phyloP scores from a whole-genome alignment of 2,113 vertebrate species.

The Pedetes capensis region DNA sequence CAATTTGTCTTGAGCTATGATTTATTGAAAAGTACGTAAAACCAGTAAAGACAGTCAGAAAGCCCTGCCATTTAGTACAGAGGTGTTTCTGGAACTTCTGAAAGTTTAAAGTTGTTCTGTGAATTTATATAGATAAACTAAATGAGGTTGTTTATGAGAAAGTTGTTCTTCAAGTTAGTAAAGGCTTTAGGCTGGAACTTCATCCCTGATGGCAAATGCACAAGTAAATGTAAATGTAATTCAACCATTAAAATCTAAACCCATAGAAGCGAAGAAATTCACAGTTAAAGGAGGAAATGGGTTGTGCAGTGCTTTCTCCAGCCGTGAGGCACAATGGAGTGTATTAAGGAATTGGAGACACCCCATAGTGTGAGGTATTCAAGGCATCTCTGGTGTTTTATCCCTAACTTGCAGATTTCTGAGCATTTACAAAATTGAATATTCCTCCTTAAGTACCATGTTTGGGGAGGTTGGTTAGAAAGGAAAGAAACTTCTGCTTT shows the following conservation, averaged over 20 bases:
- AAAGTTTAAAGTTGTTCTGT: not conserved
- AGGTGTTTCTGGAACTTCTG: not conserved
- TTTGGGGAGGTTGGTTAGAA: not conserved
- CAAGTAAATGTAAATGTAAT: conserved; percentile 69
- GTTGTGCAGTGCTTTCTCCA: conserved; percentile 39
- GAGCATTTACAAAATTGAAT: conserved; percentile 49
- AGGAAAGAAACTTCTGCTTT: conserved; percentile 50
- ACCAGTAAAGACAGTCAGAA: not conserved
- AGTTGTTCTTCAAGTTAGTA: conserved; percentile 55
- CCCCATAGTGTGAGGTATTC: conserved; percentile 44
- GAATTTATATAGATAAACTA: conserved; percentile 42
- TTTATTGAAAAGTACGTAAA: conserved; percentile 1
- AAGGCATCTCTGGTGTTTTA: conserved; percentile 48
- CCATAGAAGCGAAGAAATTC: conserved; percentile 62
- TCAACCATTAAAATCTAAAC: conserved; percentile 76
- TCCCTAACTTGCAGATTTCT: conserved; percentile 53
- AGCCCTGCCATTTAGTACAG: not conserved
- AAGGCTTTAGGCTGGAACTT: conserved; percentile 54
- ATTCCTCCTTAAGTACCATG: conserved; percentile 53
- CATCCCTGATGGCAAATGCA: conserved; percentile 50
- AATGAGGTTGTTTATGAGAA: conserved; percentile 61
- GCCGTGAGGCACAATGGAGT: conserved; percentile 58
- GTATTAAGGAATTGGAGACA: conserved; percentile 56
- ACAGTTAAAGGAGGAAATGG: conserved; percentile 71
- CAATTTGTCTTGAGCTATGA: not conserved